Evolutionary conservation across 1,140 invertebrate species (phyloP).

Genomic region (Eueides isabella): DNA sequence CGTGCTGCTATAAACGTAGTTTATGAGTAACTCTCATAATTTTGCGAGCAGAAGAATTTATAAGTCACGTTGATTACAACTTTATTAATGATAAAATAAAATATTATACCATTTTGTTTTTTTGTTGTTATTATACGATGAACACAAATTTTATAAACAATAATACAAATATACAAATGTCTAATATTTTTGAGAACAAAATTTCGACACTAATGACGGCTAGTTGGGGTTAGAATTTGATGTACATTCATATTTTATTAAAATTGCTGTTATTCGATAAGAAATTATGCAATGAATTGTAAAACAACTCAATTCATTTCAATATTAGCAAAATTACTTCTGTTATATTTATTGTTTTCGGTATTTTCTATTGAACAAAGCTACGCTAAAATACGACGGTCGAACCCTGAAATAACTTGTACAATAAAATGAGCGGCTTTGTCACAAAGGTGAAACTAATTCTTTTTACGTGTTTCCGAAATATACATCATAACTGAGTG

Average conservation of each 20-base stretch:
- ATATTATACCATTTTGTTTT: not conserved
- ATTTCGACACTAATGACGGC: too few species aligned
- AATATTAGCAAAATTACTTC: not conserved
- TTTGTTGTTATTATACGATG: too few species aligned
- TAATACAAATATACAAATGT: too few species aligned
- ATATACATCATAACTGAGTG: too few species aligned
- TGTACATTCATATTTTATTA: too few species aligned
- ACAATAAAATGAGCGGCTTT: not conserved
- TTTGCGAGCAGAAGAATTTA: not conserved
- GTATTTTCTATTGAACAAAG: not conserved
- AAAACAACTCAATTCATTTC: too few species aligned
- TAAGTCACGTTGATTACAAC: not conserved
- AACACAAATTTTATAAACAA: too few species aligned
- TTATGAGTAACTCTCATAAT: not conserved
- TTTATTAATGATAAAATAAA: not conserved
- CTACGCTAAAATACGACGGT: not conserved
- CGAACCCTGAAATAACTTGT: not conserved
- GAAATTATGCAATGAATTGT: too few species aligned
- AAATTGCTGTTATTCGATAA: too few species aligned
- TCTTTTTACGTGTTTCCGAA: not conserved
- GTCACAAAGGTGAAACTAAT: not conserved
- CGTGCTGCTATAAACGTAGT: not conserved
- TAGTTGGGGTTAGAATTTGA: too few species aligned
- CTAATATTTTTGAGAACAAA: too few species aligned
- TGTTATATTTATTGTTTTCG: not conserved